Evolutionary conservation across 2,888 invertebrate species (phyloP), one percentile per base, ranked within the genome.

Genomic region (Xylophagus ater): DNA sequence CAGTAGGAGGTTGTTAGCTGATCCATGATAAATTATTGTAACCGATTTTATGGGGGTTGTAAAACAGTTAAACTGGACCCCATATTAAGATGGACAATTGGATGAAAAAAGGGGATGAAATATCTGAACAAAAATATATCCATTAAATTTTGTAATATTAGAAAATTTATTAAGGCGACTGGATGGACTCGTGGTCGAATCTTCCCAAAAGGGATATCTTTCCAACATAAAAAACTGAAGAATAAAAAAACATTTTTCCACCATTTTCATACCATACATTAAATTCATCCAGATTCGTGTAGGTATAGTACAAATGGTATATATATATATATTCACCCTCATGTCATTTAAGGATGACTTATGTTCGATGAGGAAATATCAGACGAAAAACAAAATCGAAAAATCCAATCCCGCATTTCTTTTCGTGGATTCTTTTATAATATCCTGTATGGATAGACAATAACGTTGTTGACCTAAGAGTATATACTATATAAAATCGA

Each of bases 11-110:
- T 8, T 23, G 23, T 23, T 39, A 32, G 32, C 38, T 32, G 30
- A 44, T 45, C 37, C 40, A 42, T 45, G 42, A 42, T 45, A 45
- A 42, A 45, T 45, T 40, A 37, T 42, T 45, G 42, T 42, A 42
- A 35, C 37, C 40, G 34, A 42, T 45, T 40, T 45, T 45, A 42
- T 44, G 44, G 40, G 41, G 28, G 41, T 42, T 43, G 43, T 41
- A 42, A 48, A 47, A 41, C 29, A 38, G 41, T 44, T 41, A 44
- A 41, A 44, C n/a, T 31, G 44, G 34, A 35, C 34, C 30, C 26
- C 23, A 30, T 15, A 28, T 18, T 25, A 35, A 25, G 40, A 40
- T 40, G 26, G 40, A 23, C 35, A 30, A 34, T 12, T 5, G n/a
- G n/a, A 13, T 25, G 4, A n/a, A 25, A n/a, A n/a, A n/a, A n/a